Evolutionary conservation across 2,113 vertebrate species (phyloP).

Genomic region (Anguilla rostrata): DNA sequence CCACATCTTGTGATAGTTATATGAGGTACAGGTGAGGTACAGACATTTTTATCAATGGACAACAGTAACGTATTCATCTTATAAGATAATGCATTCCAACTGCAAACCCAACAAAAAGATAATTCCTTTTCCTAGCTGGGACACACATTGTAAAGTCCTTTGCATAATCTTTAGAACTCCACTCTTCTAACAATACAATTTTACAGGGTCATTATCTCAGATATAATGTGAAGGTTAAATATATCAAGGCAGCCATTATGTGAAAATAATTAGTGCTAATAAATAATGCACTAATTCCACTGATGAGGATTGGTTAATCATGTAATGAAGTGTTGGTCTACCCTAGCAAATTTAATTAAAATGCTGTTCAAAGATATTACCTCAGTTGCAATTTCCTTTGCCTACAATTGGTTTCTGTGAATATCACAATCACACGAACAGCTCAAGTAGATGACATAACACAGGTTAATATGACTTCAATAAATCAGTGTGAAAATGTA

Average conservation of each 20-base stretch:
- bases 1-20: no score
- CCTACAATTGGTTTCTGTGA: conserved; percentile 69
- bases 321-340: conserved; percentile 90
- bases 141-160: not conserved
- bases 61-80: not conserved
- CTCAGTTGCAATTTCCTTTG: conserved; percentile 83
- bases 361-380: conserved; percentile 99
- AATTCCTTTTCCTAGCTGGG: conserved; percentile 63
- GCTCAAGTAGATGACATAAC: conserved; percentile 78
- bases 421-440: conserved; percentile 79
- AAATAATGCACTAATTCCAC: conserved; percentile 99
- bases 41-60: not conserved
- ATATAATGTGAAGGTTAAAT: conserved; percentile 99
- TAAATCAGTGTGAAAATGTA: conserved; percentile 87
- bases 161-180: conserved; percentile 90
- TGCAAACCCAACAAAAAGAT: conserved; percentile 97
- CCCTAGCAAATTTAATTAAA: conserved; percentile 99
- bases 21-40: not conserved
- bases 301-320: conserved; percentile 98
- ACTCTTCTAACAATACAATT: conserved; percentile 97
- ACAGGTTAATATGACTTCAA: conserved; percentile 83
- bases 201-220: conserved; percentile 99
- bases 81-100: conserved; percentile 56
- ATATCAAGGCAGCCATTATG: conserved; percentile 99
- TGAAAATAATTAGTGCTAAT: conserved; percentile 99